Base-by-base conservation (phyloP, 2,888 invertebrate species). In the Pomacea canaliculata region DNA sequence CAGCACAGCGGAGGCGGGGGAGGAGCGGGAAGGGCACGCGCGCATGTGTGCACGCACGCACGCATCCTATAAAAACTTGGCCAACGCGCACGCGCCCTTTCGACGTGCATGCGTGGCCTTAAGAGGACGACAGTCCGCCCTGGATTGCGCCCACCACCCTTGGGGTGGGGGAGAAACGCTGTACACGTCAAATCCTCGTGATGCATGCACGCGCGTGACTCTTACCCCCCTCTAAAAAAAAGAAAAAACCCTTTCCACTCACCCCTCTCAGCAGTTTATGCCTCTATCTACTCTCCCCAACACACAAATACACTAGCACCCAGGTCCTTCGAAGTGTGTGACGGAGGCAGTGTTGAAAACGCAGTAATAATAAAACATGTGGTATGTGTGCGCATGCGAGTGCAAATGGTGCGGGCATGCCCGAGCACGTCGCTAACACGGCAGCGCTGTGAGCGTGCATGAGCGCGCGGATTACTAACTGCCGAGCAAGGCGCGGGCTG, bases 151-250 rank as follows among this genome's bases (percentile, higher is more conserved):
- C 63, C 10, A 63, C 23, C 63, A 63, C 27, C 10, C 19, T 2
- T 0, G 23, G 7, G 2, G 0, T 16, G 23, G 23, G 23, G 23
- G 23, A 0, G 23, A 12, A 1, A 1, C 19, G 27, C 63, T 63
- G 63, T 23, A 27, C 27, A n/a, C 23, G 19, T 60, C 60, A 7
- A 19, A 4, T 60, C 16, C 60, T 60, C 27, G 63, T 63, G 19
- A 62, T 63, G 71, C 71, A 62, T 71, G 71, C 71, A 71, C 63
- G 67, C 73, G 66, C 51, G 65, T 67, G 73, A 66, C 51, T 18
- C 65, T n/a, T n/a, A 46, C 27, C 27, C 48, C 27, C 48, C 67
- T 23, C 23, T 23, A 23, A 23, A 23, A 23, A 23, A 23, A 23
- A 23, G 23, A 23, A 23, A 23, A 46, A n/a, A 3, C 67, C 27